Conservation (phyloP, 1,140 invertebrate genomes). For the Eriosoma lanigerum region DNA sequence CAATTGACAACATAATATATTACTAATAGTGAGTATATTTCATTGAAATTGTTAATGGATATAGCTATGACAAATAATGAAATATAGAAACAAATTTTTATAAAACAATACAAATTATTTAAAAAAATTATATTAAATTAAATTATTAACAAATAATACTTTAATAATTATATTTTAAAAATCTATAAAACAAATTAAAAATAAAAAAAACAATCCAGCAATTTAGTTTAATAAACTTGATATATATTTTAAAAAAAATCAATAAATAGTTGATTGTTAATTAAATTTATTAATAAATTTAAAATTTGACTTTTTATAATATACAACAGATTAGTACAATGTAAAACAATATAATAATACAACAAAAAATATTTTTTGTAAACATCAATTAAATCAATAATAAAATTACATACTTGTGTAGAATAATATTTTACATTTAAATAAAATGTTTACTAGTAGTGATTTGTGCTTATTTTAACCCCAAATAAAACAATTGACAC, state of each 20-base stretch:
- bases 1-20: not conserved
- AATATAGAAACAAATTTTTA: not conserved
- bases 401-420: constrained; percentile 10
- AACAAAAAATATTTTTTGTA: not conserved
- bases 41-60: not conserved
- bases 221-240: not conserved
- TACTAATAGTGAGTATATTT: constrained; percentile 18
- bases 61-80: not conserved
- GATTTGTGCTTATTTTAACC: constrained; percentile 3
- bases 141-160: constrained; percentile 18
- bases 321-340: not conserved
- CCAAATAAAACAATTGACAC: constrained; percentile 35
- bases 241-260: constrained; percentile 17
- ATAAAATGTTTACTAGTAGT: not conserved
- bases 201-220: constrained; percentile 6
- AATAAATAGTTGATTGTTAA: constrained; percentile 17
- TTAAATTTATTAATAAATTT: not conserved
- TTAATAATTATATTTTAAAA: not conserved
- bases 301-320: not conserved
- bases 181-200: constrained; percentile 5
- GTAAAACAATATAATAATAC: constrained; percentile 3
- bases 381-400: not conserved
- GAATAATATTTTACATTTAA: not conserved
- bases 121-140: constrained; percentile 8
- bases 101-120: constrained; percentile 7